phyloP scores from a whole-genome alignment of 2,888 invertebrate species.

The Phalera bucephala region DNA sequence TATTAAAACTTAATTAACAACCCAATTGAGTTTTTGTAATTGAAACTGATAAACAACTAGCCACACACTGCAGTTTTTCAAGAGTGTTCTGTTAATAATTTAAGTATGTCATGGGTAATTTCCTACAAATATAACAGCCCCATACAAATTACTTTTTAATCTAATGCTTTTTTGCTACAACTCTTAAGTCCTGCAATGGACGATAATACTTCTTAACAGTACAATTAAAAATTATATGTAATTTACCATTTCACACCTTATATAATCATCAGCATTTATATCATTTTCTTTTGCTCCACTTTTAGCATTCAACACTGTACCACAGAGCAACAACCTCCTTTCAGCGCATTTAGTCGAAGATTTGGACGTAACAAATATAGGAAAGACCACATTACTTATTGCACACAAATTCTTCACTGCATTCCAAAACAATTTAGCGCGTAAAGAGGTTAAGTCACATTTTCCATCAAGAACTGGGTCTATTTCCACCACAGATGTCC shows the following conservation, averaged over 20 bases:
- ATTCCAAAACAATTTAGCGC: constrained; percentile 52
- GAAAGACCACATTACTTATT: constrained; percentile 21
- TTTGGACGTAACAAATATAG: constrained; percentile 60
- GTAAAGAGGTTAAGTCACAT: constrained; percentile 51
- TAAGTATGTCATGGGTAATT: too few species aligned
- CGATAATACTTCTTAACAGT: not conserved
- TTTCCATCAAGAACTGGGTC: constrained; percentile 47
- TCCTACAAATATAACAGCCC: too few species aligned
- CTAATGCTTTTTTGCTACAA: too few species aligned
- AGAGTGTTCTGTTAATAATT: too few species aligned
- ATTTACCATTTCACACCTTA: constrained; percentile 63
- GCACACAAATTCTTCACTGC: constrained; percentile 55
- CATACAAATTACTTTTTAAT: too few species aligned
- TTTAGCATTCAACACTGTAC: constrained; percentile 83
- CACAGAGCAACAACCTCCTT: constrained; percentile 71
- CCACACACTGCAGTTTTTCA: too few species aligned
- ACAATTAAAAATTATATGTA: not conserved
- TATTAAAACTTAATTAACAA: too few species aligned
- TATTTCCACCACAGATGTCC: constrained; percentile 31
- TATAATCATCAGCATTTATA: constrained; percentile 76
- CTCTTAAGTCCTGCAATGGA: too few species aligned
- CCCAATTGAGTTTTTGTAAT: too few species aligned
- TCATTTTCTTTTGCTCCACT: constrained; percentile 77
- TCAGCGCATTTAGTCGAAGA: constrained; percentile 48
- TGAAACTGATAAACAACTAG: too few species aligned